A percentile compares a stretch with the other conserved stretches of the same genome.
These are phyloP conservation scores for Netelia virgata DNA, from an alignment of 2,888 invertebrate genomes.

Conservation along the genomic window DNA sequence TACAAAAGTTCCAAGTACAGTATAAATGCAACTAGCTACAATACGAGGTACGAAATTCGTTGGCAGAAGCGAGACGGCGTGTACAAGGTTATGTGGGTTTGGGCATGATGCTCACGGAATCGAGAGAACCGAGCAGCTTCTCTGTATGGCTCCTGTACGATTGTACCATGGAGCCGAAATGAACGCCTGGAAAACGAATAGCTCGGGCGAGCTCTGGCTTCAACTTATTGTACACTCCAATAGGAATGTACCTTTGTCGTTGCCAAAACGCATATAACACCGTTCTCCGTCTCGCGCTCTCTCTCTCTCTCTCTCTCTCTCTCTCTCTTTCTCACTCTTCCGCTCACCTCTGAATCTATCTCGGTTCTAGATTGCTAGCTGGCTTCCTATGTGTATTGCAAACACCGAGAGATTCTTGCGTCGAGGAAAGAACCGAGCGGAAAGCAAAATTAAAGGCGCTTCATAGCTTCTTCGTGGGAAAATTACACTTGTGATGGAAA, in stretches of 20 bases:
- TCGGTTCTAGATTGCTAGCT: background rate
- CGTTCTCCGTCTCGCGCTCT: background rate
- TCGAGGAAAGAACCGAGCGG: too few species aligned
- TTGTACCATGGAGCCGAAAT: constrained; percentile 39
- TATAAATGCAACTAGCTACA: constrained; percentile 43
- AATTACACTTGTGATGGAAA: too few species aligned
- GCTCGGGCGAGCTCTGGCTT: constrained; percentile 26
- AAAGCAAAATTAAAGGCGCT: too few species aligned
- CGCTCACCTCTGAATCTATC: background rate
- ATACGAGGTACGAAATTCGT: constrained; percentile 49
- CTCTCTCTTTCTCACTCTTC: constrained; percentile 22
- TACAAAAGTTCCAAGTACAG: background rate
- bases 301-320: background rate
- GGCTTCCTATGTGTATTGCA: too few species aligned
- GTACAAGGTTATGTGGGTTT: constrained; percentile 34
- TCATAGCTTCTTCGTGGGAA: too few species aligned
- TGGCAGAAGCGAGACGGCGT: constrained; percentile 33
- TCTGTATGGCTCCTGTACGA: background rate
- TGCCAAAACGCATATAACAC: constrained; percentile 33
- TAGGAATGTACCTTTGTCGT: constrained; percentile 20
- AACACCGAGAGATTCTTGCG: too few species aligned
- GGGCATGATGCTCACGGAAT: background rate
- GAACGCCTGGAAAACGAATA: constrained; percentile 56
- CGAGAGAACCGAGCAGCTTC: background rate
- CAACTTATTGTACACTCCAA: constrained; percentile 45